Evolutionary conservation across 2,797 vertebrate species (phyloP).

Genomic region (Poeciliopsis infans): DNA sequence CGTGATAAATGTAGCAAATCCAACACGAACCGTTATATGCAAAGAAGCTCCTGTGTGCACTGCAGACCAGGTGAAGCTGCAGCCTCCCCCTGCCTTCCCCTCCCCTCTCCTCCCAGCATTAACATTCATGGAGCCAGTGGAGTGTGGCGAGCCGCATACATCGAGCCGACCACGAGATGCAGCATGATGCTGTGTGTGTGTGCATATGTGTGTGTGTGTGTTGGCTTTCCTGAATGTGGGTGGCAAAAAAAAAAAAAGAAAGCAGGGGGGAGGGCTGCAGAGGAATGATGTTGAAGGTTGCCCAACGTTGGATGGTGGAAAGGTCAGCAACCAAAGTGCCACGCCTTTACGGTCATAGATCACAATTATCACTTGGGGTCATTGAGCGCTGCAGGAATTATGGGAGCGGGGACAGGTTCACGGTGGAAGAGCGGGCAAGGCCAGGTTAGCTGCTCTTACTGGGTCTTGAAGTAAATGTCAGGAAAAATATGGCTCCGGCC

Average conservation of each 20-base stretch:
- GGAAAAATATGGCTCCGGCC: slow-evolving; percentile 5
- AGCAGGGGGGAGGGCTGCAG: slow-evolving; percentile 13
- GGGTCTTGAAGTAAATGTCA: slow-evolving; percentile 32
- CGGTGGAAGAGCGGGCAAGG: slow-evolving; percentile 38
- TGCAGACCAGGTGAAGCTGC: slow-evolving; percentile 63
- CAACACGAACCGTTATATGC: slow-evolving; percentile 23
- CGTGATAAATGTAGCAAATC: slow-evolving; percentile 17
- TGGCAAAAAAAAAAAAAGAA: slow-evolving; percentile 16
- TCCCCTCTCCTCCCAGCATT: slow-evolving; percentile 62
- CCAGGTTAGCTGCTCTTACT: slow-evolving; percentile 10
- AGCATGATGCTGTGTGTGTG: slow-evolving; percentile 26
- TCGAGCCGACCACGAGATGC: slow-evolving; percentile 68
- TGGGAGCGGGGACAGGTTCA: slow-evolving; percentile 36
- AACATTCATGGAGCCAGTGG: slow-evolving; percentile 84
- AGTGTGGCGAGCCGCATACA: slow-evolving; percentile 73
- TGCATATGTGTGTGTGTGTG: background rate
- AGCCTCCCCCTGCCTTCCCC: slow-evolving; percentile 1
- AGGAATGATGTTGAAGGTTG: slow-evolving; percentile 67
- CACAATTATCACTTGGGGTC: slow-evolving; percentile 78
- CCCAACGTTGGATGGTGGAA: slow-evolving; percentile 68
- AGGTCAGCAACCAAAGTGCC: slow-evolving; percentile 75
- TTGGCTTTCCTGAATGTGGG: slow-evolving; percentile 2
- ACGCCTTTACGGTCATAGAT: slow-evolving; percentile 72
- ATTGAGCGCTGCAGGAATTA: slow-evolving; percentile 72
- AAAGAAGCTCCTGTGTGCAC: slow-evolving; percentile 44